Conservation (phyloP, 2,797 vertebrate species). For the Hemitrygon akajei region DNA sequence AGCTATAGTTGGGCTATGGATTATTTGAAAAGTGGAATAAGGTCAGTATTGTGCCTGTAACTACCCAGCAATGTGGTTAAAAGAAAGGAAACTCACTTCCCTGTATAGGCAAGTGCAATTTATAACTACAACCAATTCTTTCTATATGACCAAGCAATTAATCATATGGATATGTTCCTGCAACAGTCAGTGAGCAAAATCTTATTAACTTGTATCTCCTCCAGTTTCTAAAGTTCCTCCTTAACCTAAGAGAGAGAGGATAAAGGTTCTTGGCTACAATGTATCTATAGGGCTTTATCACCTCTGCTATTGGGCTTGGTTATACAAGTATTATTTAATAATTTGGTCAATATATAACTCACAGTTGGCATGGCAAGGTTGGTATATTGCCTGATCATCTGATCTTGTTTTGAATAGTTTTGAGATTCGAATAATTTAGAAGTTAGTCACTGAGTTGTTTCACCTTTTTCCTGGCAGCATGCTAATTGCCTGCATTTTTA, state of each 20-base stretch:
- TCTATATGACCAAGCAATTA: not conserved
- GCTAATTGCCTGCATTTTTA: not conserved
- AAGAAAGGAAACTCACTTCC: not conserved
- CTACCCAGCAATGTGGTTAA: not conserved
- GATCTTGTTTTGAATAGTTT: not conserved
- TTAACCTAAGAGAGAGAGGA: no score
- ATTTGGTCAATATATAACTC: not conserved
- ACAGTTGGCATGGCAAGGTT: not conserved
- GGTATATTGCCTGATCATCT: not conserved
- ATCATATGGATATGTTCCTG: not conserved
- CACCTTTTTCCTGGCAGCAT: not conserved
- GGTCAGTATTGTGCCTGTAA: not conserved
- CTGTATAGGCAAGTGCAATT: not conserved
- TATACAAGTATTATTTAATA: not conserved
- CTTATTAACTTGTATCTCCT: not conserved
- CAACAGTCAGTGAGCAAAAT: not conserved
- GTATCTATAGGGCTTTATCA: not conserved
- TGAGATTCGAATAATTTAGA: not conserved
- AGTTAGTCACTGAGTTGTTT: not conserved
- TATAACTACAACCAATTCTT: not conserved
- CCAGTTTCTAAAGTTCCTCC: not conserved
- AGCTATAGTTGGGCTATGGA: not conserved
- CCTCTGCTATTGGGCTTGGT: not conserved
- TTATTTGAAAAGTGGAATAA: not conserved
- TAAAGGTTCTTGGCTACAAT: not conserved